Percentiles rank a stretch among this genome's conserved stretches.
phyloP scores from a whole-genome alignment of 2,113 vertebrate species.

The Epinephelus fuscoguttatus region DNA sequence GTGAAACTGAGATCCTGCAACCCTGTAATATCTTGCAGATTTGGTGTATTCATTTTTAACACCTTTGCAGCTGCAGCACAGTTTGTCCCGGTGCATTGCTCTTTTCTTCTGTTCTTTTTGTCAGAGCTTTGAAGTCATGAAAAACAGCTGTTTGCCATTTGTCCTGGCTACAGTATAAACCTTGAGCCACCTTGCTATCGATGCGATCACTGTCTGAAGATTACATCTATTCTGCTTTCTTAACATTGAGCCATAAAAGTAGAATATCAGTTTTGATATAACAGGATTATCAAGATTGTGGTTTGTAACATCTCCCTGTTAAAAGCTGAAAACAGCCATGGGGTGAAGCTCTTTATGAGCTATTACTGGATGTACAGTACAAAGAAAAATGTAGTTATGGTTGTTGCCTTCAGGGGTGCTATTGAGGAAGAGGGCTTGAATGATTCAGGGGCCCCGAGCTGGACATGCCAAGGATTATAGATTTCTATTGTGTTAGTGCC shows the following conservation, averaged over 20 bases:
- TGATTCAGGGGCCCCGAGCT: background rate
- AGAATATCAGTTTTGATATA: constrained; percentile 13
- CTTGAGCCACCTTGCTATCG: constrained; percentile 22
- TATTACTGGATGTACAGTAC: constrained; percentile 5
- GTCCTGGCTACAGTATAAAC: constrained; percentile 11
- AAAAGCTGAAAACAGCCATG: background rate
- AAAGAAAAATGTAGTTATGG: constrained; percentile 22
- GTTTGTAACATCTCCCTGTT: constrained; percentile 1
- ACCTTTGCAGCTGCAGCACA: constrained; percentile 9
- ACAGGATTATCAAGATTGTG: background rate
- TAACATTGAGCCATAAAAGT: constrained; percentile 1
- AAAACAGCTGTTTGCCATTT: constrained; percentile 44
- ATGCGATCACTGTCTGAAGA: constrained; percentile 3
- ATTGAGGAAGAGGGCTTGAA: background rate
- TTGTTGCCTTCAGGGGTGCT: constrained; percentile 26
- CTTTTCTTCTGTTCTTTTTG: constrained; percentile 2
- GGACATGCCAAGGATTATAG: constrained; percentile 20
- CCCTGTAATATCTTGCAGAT: background rate
- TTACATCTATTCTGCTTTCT: constrained; percentile 2
- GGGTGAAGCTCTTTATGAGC: background rate
- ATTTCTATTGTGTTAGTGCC: constrained; percentile 17
- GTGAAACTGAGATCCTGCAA: background rate
- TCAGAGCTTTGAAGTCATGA: constrained; percentile 20
- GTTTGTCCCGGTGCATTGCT: background rate
- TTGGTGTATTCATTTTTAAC: background rate